phyloP scores from a whole-genome alignment of 2,888 invertebrate genomes.

The Shargacucullia verbasci region DNA sequence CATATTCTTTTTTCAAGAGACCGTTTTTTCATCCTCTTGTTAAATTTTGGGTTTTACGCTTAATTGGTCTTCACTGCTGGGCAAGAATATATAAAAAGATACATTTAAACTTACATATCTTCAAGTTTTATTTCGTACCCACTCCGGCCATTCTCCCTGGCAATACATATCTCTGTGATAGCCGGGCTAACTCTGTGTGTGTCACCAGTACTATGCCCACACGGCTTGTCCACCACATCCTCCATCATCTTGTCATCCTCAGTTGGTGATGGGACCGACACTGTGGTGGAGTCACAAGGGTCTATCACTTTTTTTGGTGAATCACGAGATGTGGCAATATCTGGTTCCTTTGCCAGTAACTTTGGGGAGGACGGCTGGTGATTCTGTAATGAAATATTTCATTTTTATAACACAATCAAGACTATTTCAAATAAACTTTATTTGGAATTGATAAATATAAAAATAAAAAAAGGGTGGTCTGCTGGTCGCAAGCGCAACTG shows the following conservation, averaged over 20 bases:
- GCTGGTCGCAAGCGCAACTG: too few relatives aligned
- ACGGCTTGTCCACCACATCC: constrained; percentile 4
- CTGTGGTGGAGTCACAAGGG: constrained; percentile 26
- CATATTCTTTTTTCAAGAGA: too few relatives aligned
- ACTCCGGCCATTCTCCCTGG: constrained; percentile 28
- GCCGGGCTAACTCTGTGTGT: not conserved
- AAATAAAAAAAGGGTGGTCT: too few relatives aligned
- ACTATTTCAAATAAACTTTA: too few relatives aligned
- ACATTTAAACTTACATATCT: constrained; percentile 23
- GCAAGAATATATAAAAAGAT: too few relatives aligned
- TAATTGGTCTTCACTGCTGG: too few relatives aligned
- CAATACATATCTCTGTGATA: constrained; percentile 3
- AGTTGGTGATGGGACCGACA: constrained; percentile 19
- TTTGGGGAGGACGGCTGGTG: not conserved
- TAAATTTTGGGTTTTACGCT: too few relatives aligned
- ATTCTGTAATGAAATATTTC: too few relatives aligned
- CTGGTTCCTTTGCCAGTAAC: not conserved
- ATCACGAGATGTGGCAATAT: not conserved
- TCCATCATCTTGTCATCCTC: constrained; percentile 38
- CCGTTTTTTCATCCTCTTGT: too few relatives aligned
- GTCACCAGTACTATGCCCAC: not conserved
- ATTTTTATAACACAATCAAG: too few relatives aligned
- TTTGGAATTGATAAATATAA: too few relatives aligned
- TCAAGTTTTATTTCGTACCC: not conserved
- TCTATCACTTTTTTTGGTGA: not conserved